These are phyloP conservation scores for Otis tarda DNA, from an alignment of 2,113 vertebrate genomes.

Conservation along the genomic window DNA sequence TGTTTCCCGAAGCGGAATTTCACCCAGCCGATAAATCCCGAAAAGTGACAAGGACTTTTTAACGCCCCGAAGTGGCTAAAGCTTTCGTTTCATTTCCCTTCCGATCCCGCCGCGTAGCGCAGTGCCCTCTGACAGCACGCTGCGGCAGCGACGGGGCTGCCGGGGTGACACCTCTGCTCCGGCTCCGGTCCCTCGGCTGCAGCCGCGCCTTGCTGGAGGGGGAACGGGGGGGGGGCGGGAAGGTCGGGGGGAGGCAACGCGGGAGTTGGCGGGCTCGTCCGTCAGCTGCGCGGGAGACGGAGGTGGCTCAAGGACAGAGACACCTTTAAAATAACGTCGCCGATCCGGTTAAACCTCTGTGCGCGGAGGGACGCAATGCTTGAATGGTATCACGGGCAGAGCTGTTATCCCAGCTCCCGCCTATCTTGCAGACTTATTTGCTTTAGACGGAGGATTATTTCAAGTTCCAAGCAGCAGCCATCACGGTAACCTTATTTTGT, in stretches of 20 bases:
- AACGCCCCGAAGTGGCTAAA: not conserved
- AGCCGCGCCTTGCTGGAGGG: not conserved
- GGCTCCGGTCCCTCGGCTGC: not conserved
- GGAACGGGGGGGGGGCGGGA: too few relatives aligned
- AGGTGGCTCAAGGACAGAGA: not conserved
- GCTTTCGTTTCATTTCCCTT: too few relatives aligned
- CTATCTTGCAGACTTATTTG: not conserved
- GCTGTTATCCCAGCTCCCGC: not conserved
- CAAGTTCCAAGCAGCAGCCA: not conserved
- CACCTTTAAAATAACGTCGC: not conserved
- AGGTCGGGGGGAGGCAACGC: not conserved
- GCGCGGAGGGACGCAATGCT: too few relatives aligned
- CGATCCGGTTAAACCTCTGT: fast-evolving
- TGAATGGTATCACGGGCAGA: fast-evolving
- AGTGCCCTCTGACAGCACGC: not conserved
- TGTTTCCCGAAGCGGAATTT: not conserved
- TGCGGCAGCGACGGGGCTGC: not conserved
- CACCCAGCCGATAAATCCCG: not conserved
- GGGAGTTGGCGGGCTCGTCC: fast-evolving
- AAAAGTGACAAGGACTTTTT: not conserved
- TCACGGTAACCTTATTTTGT: not conserved
- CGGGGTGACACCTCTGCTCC: fast-evolving
- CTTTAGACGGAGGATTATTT: not conserved
- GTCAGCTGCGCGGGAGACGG: not conserved
- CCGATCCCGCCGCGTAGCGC: not conserved